These are phyloP conservation scores for Nudaria mundana DNA, from an alignment of 2,888 invertebrate genomes.

Conservation along the genomic window DNA sequence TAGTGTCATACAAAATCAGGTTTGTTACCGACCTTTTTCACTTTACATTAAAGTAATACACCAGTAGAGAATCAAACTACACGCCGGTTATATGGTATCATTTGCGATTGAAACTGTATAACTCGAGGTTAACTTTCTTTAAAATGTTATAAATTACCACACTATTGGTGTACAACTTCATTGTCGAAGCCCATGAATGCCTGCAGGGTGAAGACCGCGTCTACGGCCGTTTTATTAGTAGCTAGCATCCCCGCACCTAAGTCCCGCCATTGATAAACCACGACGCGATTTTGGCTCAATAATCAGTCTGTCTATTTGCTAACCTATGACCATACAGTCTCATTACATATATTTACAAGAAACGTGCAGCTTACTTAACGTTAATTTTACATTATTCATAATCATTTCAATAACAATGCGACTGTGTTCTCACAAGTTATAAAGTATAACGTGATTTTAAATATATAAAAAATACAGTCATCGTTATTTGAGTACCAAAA, in stretches of 20 bases:
- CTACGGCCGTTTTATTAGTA: conserved; percentile 34
- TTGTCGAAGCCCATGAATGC: conserved; percentile 20
- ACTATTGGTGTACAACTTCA: conserved; percentile 17
- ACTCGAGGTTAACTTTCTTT: not conserved
- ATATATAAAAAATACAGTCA: not conserved
- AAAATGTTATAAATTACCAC: conserved; percentile 1
- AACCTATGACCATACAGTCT: conserved; percentile 10
- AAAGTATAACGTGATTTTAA: conserved; percentile 4
- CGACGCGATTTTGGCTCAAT: conserved; percentile 28
- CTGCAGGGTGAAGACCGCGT: conserved; percentile 32
- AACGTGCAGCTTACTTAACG: conserved; percentile 12
- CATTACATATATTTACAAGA: conserved; percentile 18
- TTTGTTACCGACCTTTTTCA: conserved; percentile 17
- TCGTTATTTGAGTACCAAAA: not conserved
- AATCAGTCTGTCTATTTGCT: conserved; percentile 19
- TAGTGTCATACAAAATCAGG: conserved; percentile 18
- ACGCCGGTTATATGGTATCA: too few relatives aligned
- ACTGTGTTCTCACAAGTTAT: conserved; percentile 6
- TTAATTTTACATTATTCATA: conserved; percentile 16
- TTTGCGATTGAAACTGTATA: too few relatives aligned
- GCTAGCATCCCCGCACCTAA: conserved; percentile 44
- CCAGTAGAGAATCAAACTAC: conserved; percentile 3
- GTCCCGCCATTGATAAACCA: conserved; percentile 24
- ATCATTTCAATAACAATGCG: conserved; percentile 4
- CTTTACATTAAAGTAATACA: conserved; percentile 9